These are phyloP conservation scores for Habropoda laboriosa DNA, from an alignment of 1,140 invertebrate species.

Conservation along the genomic window DNA sequence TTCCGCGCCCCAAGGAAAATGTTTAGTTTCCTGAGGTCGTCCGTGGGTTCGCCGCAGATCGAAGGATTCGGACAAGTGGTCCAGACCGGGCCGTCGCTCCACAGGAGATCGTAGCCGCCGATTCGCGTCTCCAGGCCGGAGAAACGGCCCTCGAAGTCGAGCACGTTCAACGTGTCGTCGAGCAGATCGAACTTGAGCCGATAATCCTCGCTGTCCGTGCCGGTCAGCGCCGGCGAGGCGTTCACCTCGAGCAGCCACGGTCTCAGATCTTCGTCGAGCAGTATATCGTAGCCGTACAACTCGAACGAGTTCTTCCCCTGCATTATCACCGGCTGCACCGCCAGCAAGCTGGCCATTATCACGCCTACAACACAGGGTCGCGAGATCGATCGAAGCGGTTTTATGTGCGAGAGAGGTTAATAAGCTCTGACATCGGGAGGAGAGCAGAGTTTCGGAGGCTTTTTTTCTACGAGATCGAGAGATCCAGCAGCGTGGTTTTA, in stretches of 20 bases:
- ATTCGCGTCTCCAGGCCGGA: slow-evolving; percentile 83
- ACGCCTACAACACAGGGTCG: too few relatives aligned
- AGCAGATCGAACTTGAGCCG: slow-evolving; percentile 79
- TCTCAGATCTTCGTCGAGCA: slow-evolving; percentile 84
- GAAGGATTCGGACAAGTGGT: slow-evolving; percentile 47
- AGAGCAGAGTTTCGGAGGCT: too few relatives aligned
- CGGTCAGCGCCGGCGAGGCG: slow-evolving; percentile 85
- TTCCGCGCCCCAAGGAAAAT: slow-evolving; percentile 72
- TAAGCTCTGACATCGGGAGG: not conserved
- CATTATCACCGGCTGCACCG: slow-evolving; percentile 80
- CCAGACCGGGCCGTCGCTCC: slow-evolving; percentile 83
- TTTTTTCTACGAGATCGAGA: not conserved
- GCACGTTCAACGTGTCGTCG: slow-evolving; percentile 78
- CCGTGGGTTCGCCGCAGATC: slow-evolving; percentile 24
- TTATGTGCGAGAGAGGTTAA: not conserved
- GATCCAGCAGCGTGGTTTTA: not conserved
- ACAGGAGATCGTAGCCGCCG: slow-evolving; percentile 85
- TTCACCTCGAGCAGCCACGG: slow-evolving; percentile 87
- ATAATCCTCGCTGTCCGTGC: slow-evolving; percentile 84
- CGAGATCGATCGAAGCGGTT: slow-evolving; percentile 5
- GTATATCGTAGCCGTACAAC: slow-evolving; percentile 86
- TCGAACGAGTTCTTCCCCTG: slow-evolving; percentile 84
- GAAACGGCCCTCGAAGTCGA: slow-evolving; percentile 79
- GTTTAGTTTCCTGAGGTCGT: slow-evolving; percentile 64
- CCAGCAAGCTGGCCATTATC: slow-evolving; percentile 83